A percentile compares a stretch with the other conserved stretches of the same genome.
Evolutionary conservation across 37 sponge, comb jelly and placozoan genomes (phyloP).

Genomic region (Oscarella lobularis): DNA sequence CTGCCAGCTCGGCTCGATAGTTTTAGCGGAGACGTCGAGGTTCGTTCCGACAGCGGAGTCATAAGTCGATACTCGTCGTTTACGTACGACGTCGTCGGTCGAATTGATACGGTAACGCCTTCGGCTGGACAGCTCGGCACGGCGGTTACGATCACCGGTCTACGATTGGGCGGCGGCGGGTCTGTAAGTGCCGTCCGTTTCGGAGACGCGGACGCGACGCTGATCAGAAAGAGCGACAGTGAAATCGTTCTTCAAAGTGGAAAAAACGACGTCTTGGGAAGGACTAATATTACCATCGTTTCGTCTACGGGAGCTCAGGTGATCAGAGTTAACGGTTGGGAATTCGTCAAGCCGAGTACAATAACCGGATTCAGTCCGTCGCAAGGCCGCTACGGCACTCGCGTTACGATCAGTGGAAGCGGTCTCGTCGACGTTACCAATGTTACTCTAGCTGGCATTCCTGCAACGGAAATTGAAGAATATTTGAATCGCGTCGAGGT

Average conservation of each 20-base stretch:
- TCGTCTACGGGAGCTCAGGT: conserved; percentile 12
- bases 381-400: not conserved
- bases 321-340: not conserved
- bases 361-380: not conserved
- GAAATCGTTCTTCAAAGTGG: not conserved
- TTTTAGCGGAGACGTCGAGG: not conserved
- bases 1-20: not conserved
- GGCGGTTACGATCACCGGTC: not conserved
- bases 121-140: conserved; percentile 43
- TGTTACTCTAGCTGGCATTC: not conserved
- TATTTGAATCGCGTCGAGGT: not conserved
- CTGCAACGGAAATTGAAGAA: not conserved
- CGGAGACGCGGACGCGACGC: not conserved
- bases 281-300: not conserved
- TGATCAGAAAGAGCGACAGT: not conserved
- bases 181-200: not conserved
- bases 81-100: not conserved
- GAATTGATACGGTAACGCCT: conserved; percentile 12
- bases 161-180: not conserved
- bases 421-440: not conserved
- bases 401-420: not conserved
- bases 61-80: not conserved
- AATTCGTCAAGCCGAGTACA: not conserved
- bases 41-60: not conserved
- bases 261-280: not conserved